Evolutionary conservation across 2,888 invertebrate species (phyloP), one percentile per base, ranked within the genome.

Genomic region (Hofmannophila pseudospretella): DNA sequence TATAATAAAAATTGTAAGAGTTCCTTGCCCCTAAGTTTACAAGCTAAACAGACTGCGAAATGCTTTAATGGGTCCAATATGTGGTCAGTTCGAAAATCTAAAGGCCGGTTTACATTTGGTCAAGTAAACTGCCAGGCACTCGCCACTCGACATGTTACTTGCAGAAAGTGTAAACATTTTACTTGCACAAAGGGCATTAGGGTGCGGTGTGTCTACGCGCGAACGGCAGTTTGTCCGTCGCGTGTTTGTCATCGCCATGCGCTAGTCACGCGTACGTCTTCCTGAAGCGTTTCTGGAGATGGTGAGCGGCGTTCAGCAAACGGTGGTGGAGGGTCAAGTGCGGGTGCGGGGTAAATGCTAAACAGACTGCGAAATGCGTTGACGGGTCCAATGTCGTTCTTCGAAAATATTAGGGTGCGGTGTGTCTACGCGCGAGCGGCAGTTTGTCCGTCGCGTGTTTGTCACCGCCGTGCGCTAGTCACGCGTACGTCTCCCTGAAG

Each of bases 401-500:
- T n/a, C n/a, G n/a, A n/a, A n/a, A n/a, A n/a, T n/a, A n/a, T 19
- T n/a, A 34, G 2, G 63, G 62, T 10, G 67, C 54, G 28, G 65
- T 58, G 41, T 65, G 63, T 14, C 63, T 53, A 23, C 64, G 58
- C 31, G 51, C 58, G 20, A 69, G 58, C 37, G 57, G 58, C 31
- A 47, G 48, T 39, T 67, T 59, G 36, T 51, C 41, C 27, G 51
- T 35, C 36, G 49, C 41, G 39, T 47, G 51, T 39, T 54, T 56
- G 33, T 41, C 47, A 43, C 45, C 50, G 41, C 51, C 54, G 39
- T 34, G 69, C 39, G 54, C 72, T 73, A 79, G 79, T 87, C 84
- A 90, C 54, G 90, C 91, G 73, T 92, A 92, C 16, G 92, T 92
- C 65, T 92, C 92, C 47, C 89, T 81, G 73, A 92, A 91, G 39